These are phyloP conservation scores for Lytechinus pictus DNA, from an alignment of 35 echinoderm and acorn worm genomes.

Conservation along the genomic window DNA sequence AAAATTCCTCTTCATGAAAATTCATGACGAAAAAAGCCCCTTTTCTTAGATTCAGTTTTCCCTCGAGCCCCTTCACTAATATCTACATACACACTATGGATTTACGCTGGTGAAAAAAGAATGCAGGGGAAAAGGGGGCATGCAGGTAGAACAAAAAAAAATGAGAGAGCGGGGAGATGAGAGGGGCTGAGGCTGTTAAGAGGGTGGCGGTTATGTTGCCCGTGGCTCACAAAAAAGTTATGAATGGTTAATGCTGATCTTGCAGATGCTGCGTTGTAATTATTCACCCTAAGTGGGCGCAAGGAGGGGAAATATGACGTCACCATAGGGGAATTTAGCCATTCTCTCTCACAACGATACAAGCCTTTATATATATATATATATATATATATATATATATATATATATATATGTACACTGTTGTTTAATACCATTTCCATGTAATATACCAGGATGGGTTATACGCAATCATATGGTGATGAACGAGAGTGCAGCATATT, in stretches of 20 bases:
- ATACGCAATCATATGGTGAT: neutral
- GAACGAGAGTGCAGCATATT: neutral
- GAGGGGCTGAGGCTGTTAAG: neutral
- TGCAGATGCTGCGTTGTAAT: neutral
- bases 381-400: too few relatives aligned
- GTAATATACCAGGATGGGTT: neutral
- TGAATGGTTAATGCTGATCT: conserved; percentile 6
- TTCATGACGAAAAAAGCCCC: neutral
- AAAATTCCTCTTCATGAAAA: conserved; percentile 14
- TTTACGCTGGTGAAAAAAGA: neutral
- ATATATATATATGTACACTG: too few relatives aligned
- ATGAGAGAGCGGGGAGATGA: neutral
- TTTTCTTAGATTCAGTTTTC: neutral
- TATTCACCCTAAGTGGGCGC: neutral
- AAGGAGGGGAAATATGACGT: neutral
- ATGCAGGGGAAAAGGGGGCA: neutral
- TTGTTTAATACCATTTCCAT: neutral
- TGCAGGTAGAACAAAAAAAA: neutral
- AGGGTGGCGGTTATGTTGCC: neutral
- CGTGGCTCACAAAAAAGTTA: neutral
- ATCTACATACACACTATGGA: neutral
- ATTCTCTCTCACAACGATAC: too few relatives aligned
- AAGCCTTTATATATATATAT: too few relatives aligned
- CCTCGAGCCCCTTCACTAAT: neutral
- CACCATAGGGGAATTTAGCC: neutral